Conservation (phyloP, 2,113 vertebrate species). For the Gymnorhina tibicen region DNA sequence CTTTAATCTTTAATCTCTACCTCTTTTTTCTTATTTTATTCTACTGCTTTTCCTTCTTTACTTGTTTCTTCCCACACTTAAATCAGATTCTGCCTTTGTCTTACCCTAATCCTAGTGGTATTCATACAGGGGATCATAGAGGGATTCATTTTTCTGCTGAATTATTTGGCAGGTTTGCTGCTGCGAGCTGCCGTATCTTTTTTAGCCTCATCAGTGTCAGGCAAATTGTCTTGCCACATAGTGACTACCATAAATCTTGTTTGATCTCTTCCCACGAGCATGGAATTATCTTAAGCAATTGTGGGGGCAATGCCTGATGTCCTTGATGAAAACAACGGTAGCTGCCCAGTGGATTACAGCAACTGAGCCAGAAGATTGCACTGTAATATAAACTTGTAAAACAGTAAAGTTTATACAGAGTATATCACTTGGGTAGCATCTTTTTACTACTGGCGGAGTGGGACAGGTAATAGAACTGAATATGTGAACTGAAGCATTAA, state of each 20-base stretch:
- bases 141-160: neutral
- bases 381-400: neutral
- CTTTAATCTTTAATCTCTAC: neutral
- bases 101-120: neutral
- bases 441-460: neutral
- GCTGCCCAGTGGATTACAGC: neutral
- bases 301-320: neutral
- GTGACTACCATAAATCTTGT: neutral
- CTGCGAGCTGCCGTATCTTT: neutral
- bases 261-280: neutral
- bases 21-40: neutral
- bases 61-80: neutral
- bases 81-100: neutral
- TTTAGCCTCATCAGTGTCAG: neutral
- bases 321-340: neutral
- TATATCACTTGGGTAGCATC: neutral
- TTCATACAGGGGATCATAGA: neutral
- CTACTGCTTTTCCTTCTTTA: neutral
- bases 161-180: neutral
- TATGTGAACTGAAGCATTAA: neutral
- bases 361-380: neutral
- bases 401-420: neutral
- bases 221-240: neutral
- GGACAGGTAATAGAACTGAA: neutral
- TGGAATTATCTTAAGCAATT: neutral